Base-by-base conservation (phyloP, 2,888 invertebrate genomes). In the Ariolimax columbianus region DNA sequence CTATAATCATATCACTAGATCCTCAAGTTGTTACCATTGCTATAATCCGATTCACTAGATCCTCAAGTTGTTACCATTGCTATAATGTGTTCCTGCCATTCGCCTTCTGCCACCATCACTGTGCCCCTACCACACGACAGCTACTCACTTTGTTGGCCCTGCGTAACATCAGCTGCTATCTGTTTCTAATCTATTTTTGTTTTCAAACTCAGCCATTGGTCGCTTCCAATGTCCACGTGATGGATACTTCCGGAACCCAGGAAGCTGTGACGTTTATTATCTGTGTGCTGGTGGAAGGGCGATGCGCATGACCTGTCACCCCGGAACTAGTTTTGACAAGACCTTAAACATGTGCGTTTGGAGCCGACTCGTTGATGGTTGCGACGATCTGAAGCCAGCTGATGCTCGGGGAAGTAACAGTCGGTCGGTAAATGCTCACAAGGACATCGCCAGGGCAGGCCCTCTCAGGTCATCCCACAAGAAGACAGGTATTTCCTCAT, bases 211-310 rank as follows among this genome's bases (percentile, higher is more conserved):
- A 43, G 73, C 23, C 14, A 3, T 7, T 14, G 43, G 30, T n/a
- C 40, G 19, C 26, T 87, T 86, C 84, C 30, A 75, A 38, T 88
- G 88, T 66, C 86, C 83, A 33, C 23, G 43, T 9, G 85, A 86
- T 43, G 87, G 87, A 14, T 88, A 86, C 77, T 88, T 84, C 83
- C 77, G 85, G 6, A 82, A 87, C 79, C 73, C 77, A 30, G 55
- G 55, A 17, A 38, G 75, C 43, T 87, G 87, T 59, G 63, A 63
- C n/a, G 73, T 80, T 38, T 88, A 86, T 83, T 87, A 66, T 82
- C 82, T 85, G 59, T 89, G 87, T 68, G 36, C 77, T n/a, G 78
- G 86, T 36, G 84, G 87, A 36, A 30, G 63, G 30, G 38, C 85
- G 47, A n/a, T 84, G 77, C 68, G 82, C 30, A 59, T 86, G 66